These are phyloP conservation scores for Pyrocoelia pectoralis DNA, from an alignment of 2,888 invertebrate species.

Conservation along the genomic window DNA sequence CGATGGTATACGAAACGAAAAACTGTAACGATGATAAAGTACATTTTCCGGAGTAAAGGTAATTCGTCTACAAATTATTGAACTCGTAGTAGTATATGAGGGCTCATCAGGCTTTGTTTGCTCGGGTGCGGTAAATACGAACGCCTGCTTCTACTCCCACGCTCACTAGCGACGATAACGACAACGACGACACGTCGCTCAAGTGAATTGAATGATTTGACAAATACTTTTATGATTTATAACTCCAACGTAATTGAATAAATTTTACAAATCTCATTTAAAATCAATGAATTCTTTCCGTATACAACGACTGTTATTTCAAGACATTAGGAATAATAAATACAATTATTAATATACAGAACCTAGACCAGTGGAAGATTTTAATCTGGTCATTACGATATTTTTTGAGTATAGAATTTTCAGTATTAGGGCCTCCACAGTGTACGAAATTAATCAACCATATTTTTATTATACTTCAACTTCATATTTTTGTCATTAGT, in stretches of 20 bases:
- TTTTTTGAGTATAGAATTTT: no score
- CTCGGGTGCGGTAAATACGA: constrained; percentile 36
- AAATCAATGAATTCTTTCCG: constrained; percentile 10
- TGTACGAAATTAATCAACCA: no score
- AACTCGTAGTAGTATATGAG: constrained; percentile 35
- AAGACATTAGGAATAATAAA: no score
- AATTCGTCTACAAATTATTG: constrained; percentile 37
- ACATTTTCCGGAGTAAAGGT: constrained; percentile 28
- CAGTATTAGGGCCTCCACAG: no score
- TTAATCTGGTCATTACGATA: no score
- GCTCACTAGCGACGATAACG: constrained; percentile 36
- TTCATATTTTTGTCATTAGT: no score
- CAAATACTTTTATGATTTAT: constrained; percentile 35
- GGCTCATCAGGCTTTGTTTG: constrained; percentile 38
- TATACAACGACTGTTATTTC: no score
- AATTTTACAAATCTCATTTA: background rate
- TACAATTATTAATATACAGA: no score
- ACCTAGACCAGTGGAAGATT: no score
- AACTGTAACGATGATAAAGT: constrained; percentile 28
- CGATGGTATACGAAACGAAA: constrained; percentile 8
- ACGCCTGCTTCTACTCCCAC: constrained; percentile 31
- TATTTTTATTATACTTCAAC: no score
- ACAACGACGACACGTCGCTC: constrained; percentile 16
- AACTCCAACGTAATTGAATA: constrained; percentile 8
- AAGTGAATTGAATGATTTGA: constrained; percentile 32